Conservation (phyloP, 1,140 invertebrate species). For the Zophobas atratus region DNA sequence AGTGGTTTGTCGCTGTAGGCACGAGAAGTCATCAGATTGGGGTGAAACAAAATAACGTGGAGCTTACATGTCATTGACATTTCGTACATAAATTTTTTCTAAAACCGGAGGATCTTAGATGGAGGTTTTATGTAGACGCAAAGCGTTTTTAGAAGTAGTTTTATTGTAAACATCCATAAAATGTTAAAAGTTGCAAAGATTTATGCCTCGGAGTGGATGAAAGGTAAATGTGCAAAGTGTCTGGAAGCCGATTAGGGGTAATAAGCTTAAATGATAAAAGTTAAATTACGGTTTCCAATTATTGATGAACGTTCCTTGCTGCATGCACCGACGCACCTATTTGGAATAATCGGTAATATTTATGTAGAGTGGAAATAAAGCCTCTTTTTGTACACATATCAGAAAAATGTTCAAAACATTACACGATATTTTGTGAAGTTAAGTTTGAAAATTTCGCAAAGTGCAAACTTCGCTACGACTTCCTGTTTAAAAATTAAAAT, state of each 20-base stretch:
- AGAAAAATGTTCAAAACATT: too few species aligned
- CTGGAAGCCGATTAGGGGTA: constrained; percentile 26
- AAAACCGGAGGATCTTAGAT: not conserved
- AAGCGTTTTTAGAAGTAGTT: constrained; percentile 6
- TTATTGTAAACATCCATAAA: not conserved
- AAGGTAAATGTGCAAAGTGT: constrained; percentile 38
- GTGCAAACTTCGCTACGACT: not conserved
- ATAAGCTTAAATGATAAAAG: constrained; percentile 39
- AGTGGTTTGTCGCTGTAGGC: constrained; percentile 32
- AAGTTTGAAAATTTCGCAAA: constrained; percentile 2
- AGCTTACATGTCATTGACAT: constrained; percentile 37
- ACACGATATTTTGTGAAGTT: not conserved
- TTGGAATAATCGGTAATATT: too few species aligned
- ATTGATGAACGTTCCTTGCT: constrained; percentile 12
- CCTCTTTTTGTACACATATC: too few species aligned
- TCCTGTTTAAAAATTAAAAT: too few species aligned
- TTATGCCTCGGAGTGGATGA: constrained; percentile 23
- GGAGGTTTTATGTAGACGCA: not conserved
- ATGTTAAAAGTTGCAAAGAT: not conserved
- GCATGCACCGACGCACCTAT: too few species aligned
- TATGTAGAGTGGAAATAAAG: too few species aligned
- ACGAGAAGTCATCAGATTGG: constrained; percentile 37
- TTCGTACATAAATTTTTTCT: constrained; percentile 24
- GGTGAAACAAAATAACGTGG: constrained; percentile 32
- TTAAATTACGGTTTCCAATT: constrained; percentile 34